Base-by-base conservation (phyloP, 2,113 vertebrate species). In the Himantopus leucocephalus region DNA sequence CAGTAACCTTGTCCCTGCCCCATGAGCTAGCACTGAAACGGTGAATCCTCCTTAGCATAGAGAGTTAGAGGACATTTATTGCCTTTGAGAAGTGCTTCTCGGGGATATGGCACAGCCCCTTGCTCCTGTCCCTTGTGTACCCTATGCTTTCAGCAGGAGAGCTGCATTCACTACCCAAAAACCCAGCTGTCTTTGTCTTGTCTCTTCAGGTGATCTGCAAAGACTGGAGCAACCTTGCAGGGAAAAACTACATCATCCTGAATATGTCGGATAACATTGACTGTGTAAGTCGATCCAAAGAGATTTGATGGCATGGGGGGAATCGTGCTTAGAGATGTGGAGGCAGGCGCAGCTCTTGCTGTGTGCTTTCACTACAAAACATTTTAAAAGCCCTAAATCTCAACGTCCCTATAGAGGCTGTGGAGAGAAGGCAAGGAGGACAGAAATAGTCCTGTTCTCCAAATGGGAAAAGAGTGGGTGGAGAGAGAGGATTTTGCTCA, bases 221-320 rank as follows among this genome's bases (percentile, higher is more conserved):
- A 39, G 99, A 99, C 95, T 99, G 99, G 99, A 99, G 98, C 52
- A 98, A 99, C 63, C 98, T 99, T 84, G 97, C 98, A 0, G 99
- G 98, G 74, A 99, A 98, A 52, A 99, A 98, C 80, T 99, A 99
- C 50, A 97, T 99, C 90, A 96, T 99, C 94, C 98, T 99, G 83
- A 99, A 99, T 97, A 99, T 99, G 99, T 98, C 99, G 0, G 98
- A 99, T 89, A 99, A 99, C 97, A 87, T 99, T 39, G 99, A 99
- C 96, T 99, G 99, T 91, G 99, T 99, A 97, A 99, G 99, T 99
- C 79, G 66, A 47, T 14, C 77, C 37, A 12, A 50, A 66, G 67
- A 66, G 77, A 39, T 50, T 53, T 70, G 74, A 73, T 83, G 90
- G 74, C 58, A 37, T 0, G 4, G 50, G 45, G 34, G 22, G 17